Evolutionary conservation across 1,140 invertebrate species (phyloP).

Genomic region (Neodiprion virginianus): DNA sequence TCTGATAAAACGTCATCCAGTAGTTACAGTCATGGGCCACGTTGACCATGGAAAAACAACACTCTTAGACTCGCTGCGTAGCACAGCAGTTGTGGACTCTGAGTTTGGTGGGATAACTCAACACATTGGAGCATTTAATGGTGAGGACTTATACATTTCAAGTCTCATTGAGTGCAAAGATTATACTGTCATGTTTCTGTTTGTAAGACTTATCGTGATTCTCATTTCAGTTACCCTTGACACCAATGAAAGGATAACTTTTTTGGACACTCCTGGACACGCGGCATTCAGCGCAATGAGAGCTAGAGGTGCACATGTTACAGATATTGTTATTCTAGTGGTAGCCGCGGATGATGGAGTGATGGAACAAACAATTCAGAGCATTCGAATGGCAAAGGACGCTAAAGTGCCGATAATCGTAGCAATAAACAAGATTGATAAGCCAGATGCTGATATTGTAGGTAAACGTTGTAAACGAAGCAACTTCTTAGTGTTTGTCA

Average conservation of each 20-base stretch:
- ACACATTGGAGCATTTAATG: conserved; percentile 98
- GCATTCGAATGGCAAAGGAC: conserved; percentile 77
- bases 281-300: conserved; percentile 95
- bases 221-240: conserved; percentile 67
- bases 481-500: neutral
- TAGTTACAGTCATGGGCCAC: conserved; percentile 99
- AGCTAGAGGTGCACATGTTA: conserved; percentile 87
- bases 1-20: conserved; percentile 77
- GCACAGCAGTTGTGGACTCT: conserved; percentile 83
- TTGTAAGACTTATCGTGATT: conserved; percentile 17
- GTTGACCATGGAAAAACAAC: conserved; percentile 99
- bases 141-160: conserved; percentile 47
- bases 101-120: conserved; percentile 99
- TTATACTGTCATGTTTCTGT: neutral
- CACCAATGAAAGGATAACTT: conserved; percentile 84
- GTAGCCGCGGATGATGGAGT: conserved; percentile 99
- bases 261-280: conserved; percentile 99
- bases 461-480: conserved; percentile 56
- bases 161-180: neutral
- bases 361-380: conserved; percentile 95
- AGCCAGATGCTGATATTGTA: conserved; percentile 85
- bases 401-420: conserved; percentile 92
- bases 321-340: conserved; percentile 95
- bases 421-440: conserved; percentile 99
- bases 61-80: conserved; percentile 87